These are phyloP conservation scores for Girardia tigrina DNA, from an alignment of 2,888 invertebrate genomes.

Conservation along the genomic window DNA sequence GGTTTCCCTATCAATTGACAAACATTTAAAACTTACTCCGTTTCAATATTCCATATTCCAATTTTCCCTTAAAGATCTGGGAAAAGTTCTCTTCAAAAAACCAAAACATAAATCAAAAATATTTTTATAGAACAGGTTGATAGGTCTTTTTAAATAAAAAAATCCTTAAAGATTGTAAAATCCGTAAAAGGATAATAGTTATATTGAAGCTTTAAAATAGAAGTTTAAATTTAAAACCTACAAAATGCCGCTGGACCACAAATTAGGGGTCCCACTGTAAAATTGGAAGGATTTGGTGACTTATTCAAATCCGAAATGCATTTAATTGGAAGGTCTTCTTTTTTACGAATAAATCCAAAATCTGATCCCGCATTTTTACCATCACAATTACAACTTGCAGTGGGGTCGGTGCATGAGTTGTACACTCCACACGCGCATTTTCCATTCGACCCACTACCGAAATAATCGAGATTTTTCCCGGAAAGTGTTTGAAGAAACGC, in stretches of 20 bases:
- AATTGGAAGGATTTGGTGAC: neutral
- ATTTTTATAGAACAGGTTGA: no score
- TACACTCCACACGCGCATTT: constrained; percentile 32
- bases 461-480: constrained; percentile 24
- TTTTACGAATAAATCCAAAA: constrained; percentile 31
- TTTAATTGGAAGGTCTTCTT: constrained; percentile 29
- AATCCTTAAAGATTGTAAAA: no score
- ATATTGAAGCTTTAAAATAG: no score
- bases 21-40: no score
- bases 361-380: neutral
- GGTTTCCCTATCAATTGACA: no score
- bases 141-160: no score
- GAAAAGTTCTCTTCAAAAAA: no score
- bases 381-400: constrained; percentile 29
- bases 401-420: neutral
- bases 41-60: no score
- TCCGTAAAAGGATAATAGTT: no score
- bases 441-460: constrained; percentile 20
- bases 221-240: neutral
- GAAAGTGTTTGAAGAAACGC: neutral
- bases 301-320: neutral
- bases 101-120: no score
- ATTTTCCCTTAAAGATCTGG: no score
- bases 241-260: constrained; percentile 24
- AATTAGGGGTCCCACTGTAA: constrained; percentile 28